Evolutionary conservation across 2,113 vertebrate species (phyloP), one percentile per base, ranked within the genome.

Genomic region (Grantiella picta): DNA sequence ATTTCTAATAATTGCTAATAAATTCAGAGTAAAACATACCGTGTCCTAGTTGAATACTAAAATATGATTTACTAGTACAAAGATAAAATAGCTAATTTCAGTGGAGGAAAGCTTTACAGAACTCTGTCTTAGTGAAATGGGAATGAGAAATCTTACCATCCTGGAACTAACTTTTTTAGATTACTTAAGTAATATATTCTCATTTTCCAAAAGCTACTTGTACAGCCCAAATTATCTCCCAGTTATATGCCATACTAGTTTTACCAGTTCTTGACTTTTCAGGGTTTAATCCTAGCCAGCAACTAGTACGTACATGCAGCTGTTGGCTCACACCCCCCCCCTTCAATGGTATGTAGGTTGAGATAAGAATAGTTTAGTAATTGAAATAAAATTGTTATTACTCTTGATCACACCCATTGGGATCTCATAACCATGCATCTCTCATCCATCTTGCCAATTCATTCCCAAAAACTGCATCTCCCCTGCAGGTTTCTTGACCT

Each of bases 11-110:
- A 95, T 44, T 87, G 81, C 59, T 93, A 96, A 36, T 89, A 94
- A 82, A 76, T 94, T 97, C 76, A 95, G 76, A 89, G 63, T 27
- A 91, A 96, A 96, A 92, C 92, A 82, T 86, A 96, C 88, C 96
- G 47, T 90, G 44, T 73, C 57, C 44, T 80, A 65, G 73, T 50
- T 88, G 82, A 96, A 95, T 82, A 93, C 75, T 86, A 89, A 96
- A 93, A 70, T 54, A 89, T 38, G 19, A 89, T 71, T 90, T 95
- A 49, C 33, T 94, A 69, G 47, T 71, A 83, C 23, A 90, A 86
- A 95, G 97, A 88, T 65, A 83, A 85, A 94, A 81, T 68, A 56
- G 73, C 52, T 91, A 69, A 95, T 91, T 96, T 95, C 56, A 70
- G 61, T 45, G 70, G 31, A 61, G 61, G 50, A 84, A 95, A 72